phyloP scores from a whole-genome alignment of 2,113 vertebrate species.

The Indri indri region DNA sequence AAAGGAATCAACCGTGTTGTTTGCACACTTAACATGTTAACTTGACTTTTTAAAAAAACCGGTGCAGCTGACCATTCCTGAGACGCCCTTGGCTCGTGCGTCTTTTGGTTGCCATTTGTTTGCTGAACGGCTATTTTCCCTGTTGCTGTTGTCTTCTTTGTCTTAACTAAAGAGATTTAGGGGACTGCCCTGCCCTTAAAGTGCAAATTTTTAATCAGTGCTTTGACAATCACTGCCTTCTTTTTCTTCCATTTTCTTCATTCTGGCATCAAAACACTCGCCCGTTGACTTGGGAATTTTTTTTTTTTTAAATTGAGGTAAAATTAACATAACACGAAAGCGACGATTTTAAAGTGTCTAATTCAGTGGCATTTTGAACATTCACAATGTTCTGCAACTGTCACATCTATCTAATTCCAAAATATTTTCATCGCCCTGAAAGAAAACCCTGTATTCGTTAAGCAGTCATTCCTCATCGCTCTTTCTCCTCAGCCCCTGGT shows the following conservation, averaged over 20 bases:
- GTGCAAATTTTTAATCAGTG: slow-evolving; percentile 42
- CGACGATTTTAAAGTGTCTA: background rate
- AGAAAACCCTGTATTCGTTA: background rate
- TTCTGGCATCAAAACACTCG: background rate
- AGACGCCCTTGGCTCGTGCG: slow-evolving; percentile 53
- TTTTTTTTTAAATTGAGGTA: background rate
- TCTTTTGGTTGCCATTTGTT: slow-evolving; percentile 48
- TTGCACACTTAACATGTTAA: slow-evolving; percentile 82
- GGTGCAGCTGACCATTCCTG: slow-evolving; percentile 70
- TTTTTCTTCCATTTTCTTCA: background rate
- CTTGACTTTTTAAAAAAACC: slow-evolving; percentile 65
- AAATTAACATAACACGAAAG: background rate
- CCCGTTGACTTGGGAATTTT: background rate
- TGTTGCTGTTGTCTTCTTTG: background rate
- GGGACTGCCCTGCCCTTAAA: background rate
- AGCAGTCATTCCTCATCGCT: background rate
- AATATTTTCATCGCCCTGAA: background rate
- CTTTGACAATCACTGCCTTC: background rate
- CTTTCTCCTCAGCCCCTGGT: background rate
- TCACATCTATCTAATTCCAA: background rate
- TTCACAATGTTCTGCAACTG: accelerated
- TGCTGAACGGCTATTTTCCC: background rate
- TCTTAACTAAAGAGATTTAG: slow-evolving; percentile 59
- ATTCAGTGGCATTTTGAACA: background rate
- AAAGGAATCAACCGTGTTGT: slow-evolving; percentile 49